phyloP scores from a whole-genome alignment of 2,888 invertebrate genomes.

The Monochamus alternatus region DNA sequence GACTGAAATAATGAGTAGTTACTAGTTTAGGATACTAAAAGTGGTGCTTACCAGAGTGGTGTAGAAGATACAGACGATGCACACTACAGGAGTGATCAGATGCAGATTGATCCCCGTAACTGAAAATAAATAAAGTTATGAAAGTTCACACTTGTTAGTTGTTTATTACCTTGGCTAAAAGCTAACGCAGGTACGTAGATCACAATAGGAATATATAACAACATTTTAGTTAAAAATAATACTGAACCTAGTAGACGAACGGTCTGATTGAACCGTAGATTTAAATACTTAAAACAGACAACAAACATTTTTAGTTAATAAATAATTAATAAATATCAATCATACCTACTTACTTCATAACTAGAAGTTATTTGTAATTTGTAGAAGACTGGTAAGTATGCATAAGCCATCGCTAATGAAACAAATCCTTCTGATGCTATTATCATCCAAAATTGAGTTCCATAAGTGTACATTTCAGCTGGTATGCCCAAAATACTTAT shows the following conservation, averaged over 20 bases:
- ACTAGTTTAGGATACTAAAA: background rate
- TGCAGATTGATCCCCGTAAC: slow-evolving; percentile 89
- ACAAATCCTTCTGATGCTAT: slow-evolving; percentile 79
- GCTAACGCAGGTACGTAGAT: slow-evolving; percentile 92
- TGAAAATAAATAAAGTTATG: slow-evolving; percentile 68
- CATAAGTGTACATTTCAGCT: slow-evolving; percentile 85
- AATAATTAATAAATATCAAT: background rate
- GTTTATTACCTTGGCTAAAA: slow-evolving; percentile 81
- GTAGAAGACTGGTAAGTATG: slow-evolving; percentile 84
- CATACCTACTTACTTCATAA: slow-evolving; percentile 76
- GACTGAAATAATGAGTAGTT: slow-evolving; percentile 30
- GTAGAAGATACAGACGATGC: slow-evolving; percentile 93
- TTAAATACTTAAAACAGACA: slow-evolving; percentile 76
- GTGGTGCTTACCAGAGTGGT: slow-evolving; percentile 84
- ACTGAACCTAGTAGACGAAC: slow-evolving; percentile 80
- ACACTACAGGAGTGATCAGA: slow-evolving; percentile 84
- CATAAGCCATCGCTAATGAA: slow-evolving; percentile 77
- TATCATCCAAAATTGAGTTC: slow-evolving; percentile 81
- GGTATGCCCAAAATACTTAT: slow-evolving; percentile 82
- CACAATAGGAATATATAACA: slow-evolving; percentile 87
- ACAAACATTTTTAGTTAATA: slow-evolving; percentile 34
- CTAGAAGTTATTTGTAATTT: slow-evolving; percentile 82
- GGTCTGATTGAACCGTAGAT: slow-evolving; percentile 79
- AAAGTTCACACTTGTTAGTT: slow-evolving; percentile 35
- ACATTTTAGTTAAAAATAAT: slow-evolving; percentile 82